Percentiles rank a stretch among this genome's conserved stretches.
Evolutionary conservation across 2,888 invertebrate genomes (phyloP).

Genomic region (Xestobium rufovillosum): DNA sequence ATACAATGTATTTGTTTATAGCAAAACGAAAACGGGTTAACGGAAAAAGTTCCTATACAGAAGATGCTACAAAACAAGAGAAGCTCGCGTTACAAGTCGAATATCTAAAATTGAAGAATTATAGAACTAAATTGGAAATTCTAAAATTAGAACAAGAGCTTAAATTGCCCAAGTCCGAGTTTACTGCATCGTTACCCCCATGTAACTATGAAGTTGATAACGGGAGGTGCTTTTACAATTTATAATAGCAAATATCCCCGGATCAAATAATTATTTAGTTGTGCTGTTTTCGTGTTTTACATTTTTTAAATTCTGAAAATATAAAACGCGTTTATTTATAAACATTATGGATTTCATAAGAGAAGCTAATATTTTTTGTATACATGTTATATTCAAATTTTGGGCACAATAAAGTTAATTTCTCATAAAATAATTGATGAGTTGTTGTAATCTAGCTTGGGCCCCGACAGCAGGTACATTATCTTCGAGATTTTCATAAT

Average conservation of each 20-base stretch:
- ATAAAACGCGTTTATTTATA: too few species aligned
- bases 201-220: constrained; percentile 8
- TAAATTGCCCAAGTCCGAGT: constrained; percentile 14
- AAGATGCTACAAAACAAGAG: constrained; percentile 12
- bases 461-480: constrained; percentile 10
- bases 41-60: constrained; percentile 6
- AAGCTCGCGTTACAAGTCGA: constrained; percentile 11
- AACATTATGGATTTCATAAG: too few species aligned
- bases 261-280: constrained; percentile 7
- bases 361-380: too few species aligned
- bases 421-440: constrained; percentile 8
- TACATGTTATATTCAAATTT: too few species aligned
- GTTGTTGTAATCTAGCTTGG: constrained; percentile 10
- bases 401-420: too few species aligned
- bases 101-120: constrained; percentile 14
- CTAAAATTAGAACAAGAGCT: constrained; percentile 13
- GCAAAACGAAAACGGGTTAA: constrained; percentile 10
- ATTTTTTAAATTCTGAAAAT: too few species aligned
- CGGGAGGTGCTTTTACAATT: constrained; percentile 6
- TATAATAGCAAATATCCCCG: too few species aligned
- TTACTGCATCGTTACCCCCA: constrained; percentile 8
- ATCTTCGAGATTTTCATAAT: constrained; percentile 11
- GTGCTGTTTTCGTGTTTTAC: constrained; percentile 5
- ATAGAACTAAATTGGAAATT: constrained; percentile 15
- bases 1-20: background rate